Conservation (phyloP, 2,888 invertebrate genomes). For the Toxonevra muliebris region DNA sequence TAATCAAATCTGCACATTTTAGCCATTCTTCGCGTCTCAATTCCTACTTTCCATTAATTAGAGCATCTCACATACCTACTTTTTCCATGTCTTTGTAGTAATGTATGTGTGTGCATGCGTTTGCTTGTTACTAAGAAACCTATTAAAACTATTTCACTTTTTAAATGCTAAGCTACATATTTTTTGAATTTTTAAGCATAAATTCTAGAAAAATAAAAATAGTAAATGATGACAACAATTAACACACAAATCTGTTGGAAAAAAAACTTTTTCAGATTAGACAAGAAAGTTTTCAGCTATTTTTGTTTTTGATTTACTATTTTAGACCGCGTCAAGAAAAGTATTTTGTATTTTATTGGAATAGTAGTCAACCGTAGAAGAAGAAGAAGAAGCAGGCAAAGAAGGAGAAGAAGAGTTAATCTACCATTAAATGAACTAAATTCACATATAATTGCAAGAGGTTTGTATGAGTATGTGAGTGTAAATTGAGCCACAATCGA, state of each 20-base stretch:
- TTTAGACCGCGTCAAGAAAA: background rate
- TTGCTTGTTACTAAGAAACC: background rate
- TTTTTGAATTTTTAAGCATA: background rate
- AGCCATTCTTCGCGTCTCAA: background rate
- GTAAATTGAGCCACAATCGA: background rate
- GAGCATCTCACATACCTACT: background rate
- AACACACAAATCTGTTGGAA: slow-evolving; percentile 6
- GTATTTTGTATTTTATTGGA: slow-evolving; percentile 37
- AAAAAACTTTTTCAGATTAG: slow-evolving; percentile 5
- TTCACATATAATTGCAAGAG: slow-evolving; percentile 44
- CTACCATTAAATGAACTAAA: slow-evolving; percentile 57
- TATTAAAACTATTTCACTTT: slow-evolving; percentile 18
- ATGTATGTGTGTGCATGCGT: background rate
- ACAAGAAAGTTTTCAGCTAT: slow-evolving; percentile 12
- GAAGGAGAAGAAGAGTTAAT: slow-evolving; percentile 43
- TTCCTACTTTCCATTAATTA: slow-evolving; percentile 27
- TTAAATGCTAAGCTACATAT: slow-evolving; percentile 2
- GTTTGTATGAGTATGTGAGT: background rate
- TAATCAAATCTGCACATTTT: too few species aligned
- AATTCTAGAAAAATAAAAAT: background rate
- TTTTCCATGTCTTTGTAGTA: background rate
- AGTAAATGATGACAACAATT: slow-evolving; percentile 17
- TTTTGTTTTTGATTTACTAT: background rate
- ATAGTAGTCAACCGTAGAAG: slow-evolving; percentile 47
- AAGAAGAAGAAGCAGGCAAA: slow-evolving; percentile 32